A percentile compares a stretch with the other conserved stretches of the same genome.
Conservation (phyloP, 2,888 invertebrate species). For the Suillia variegata region DNA sequence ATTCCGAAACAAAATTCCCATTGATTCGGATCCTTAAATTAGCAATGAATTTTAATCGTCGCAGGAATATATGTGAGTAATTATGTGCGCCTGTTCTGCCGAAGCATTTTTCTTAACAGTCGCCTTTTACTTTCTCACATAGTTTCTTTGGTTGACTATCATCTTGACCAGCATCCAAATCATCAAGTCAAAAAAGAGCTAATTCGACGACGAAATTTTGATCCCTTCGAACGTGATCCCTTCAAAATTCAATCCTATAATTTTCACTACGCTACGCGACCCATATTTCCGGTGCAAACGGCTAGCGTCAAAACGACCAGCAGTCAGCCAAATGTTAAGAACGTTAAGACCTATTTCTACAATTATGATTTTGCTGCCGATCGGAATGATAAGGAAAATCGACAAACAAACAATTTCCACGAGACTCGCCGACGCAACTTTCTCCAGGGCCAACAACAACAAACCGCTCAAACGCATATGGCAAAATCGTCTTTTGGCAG, state of each 20-base stretch:
- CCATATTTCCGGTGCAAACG: constrained; percentile 33
- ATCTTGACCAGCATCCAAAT: constrained; percentile 21
- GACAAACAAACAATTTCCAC: neutral
- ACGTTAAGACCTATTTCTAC: constrained; percentile 42
- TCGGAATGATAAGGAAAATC: constrained; percentile 23
- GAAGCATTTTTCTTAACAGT: too few relatives aligned
- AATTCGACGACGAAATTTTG: constrained; percentile 28
- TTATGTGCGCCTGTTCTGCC: too few relatives aligned
- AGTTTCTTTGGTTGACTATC: too few relatives aligned
- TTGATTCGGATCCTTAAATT: constrained; percentile 32
- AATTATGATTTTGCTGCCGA: constrained; percentile 43
- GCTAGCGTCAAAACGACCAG: constrained; percentile 15
- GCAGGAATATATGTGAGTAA: constrained; percentile 35
- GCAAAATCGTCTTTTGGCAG: too few relatives aligned
- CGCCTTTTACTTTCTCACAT: too few relatives aligned
- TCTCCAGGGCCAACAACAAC: too few relatives aligned
- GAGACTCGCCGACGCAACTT: too few relatives aligned
- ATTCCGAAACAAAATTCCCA: too few relatives aligned
- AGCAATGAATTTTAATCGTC: constrained; percentile 32
- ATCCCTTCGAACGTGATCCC: constrained; percentile 51
- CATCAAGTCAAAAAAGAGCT: constrained; percentile 21
- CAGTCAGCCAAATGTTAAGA: constrained; percentile 11
- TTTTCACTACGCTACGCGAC: constrained; percentile 52
- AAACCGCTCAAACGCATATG: too few relatives aligned
- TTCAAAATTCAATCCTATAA: constrained; percentile 56